Percentiles rank a stretch among this genome's conserved stretches.
These are phyloP conservation scores for Bibio marci DNA, from an alignment of 2,888 invertebrate species.

Conservation along the genomic window DNA sequence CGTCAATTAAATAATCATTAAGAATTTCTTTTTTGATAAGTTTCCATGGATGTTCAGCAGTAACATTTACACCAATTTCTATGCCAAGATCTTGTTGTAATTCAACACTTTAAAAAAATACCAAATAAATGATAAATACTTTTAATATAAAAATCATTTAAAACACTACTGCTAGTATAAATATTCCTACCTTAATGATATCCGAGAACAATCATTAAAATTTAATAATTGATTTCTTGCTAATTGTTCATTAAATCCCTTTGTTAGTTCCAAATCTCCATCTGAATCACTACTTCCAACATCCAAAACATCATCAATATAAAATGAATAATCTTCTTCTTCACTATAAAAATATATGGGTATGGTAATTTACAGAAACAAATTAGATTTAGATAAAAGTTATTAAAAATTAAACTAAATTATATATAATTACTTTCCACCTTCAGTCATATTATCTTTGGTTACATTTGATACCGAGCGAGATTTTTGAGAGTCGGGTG, in stretches of 20 bases:
- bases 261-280: conserved; percentile 3
- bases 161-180: background rate
- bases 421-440: no score
- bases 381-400: no score
- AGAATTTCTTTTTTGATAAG: conserved; percentile 40
- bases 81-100: conserved; percentile 33
- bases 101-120: conserved; percentile 10
- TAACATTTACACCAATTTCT: conserved; percentile 48
- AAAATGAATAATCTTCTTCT: no score
- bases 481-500: no score
- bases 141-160: background rate
- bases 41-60: conserved; percentile 59
- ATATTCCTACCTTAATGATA: conserved; percentile 3
- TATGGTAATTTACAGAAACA: no score
- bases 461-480: no score
- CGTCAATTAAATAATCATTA: conserved; percentile 36
- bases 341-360: no score
- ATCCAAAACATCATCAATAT: no score
- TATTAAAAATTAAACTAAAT: no score
- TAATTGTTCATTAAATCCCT: conserved; percentile 7
- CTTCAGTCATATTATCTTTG: no score
- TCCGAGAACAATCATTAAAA: conserved; percentile 2
- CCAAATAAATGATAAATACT: background rate
- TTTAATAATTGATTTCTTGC: conserved; percentile 3
- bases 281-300: background rate